Evolutionary conservation across 2,113 vertebrate species (phyloP), one percentile per base, ranked within the genome.

Genomic region (western clawed frog (Xenopus tropicalis)): DNA sequence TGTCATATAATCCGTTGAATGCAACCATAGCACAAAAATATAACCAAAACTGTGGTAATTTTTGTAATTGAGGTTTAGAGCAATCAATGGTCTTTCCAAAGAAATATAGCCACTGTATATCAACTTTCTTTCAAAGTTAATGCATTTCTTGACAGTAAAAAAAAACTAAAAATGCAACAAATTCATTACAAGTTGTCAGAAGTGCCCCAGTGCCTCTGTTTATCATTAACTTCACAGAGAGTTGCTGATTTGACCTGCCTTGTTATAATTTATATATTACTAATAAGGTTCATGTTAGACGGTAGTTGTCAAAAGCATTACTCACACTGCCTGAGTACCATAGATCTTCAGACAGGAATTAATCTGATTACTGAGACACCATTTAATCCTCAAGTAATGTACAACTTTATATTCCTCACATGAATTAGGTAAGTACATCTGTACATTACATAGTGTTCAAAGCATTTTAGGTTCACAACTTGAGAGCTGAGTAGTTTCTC

Each of bases 211-310:
- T 88, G 83, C 86, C 86, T 84, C 87, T 90, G 85, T 86, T 91
- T 90, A 89, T 90, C 87, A 91, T 90, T 90, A 90, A 84, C 83
- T 80, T 80, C 80, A 82, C 65, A 54, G 82, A 82, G 80, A 74
- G 64, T 59, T 85, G 83, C 79, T 88, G 87, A 90, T 89, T 88
- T 84, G 82, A 90, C 87, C 79, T 85, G 88, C 85, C 85, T 86
- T 78, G 78, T 79, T 87, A 86, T 89, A 90, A 90, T 90, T 92
- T 88, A 90, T 90, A 85, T 88, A 87, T 90, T 80, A 78, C 83
- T 86, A 86, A 86, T 83, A 85, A 83, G 84, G 84, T 81, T 83
- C 77, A 77, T 83, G 81, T 77, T 81, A 57, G 78, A 81, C 84
- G 79, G 84, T 80, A 83, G 84, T 83, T 89, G 87, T 87, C 86